Evolutionary conservation across 1,140 invertebrate species (phyloP), one percentile per base, ranked within the genome.

Genomic region (Achatina immaculata): DNA sequence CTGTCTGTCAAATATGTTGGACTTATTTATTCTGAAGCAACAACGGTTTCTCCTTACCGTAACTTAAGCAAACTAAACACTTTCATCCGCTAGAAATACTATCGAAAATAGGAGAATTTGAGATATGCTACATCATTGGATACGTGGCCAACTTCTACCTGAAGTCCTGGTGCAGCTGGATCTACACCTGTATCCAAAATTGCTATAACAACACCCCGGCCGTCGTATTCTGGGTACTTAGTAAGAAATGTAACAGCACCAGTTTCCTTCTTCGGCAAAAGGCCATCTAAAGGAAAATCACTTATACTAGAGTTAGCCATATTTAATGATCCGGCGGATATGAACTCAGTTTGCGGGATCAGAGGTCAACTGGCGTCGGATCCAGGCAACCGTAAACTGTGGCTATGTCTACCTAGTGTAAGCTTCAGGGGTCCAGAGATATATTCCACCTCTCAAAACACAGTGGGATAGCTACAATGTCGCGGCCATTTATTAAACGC

Each of bases 181-280:
- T 99, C 98, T 79, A 99, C 95, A 28, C 98, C 98, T 43, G 97
- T 98, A 92, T 99, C 98, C 82, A 99, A 95, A 89, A 99, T 96
- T 58, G 97, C 98, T 89, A 99, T 98, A 84, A 95, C 92, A 45
- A 96, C 94, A 88, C 95, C 95, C 89, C 96, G 93, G 14, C 98
- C 98, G 94, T 99, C 97, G 91, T 96, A 98, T 81, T 95, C 93
- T 0, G 97, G 97, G 93, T 98, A 95, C 92, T 98, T 98, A 83
- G 93, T 94, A 36, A 99, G 88, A 92, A 99, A 99, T 78, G 94
- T 94, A 42, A 94, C 93, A 36, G 97, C 95, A 76, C 96, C 96
- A 72, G 97, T 99, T 92, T 99, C 97, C 92, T 96, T 95, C 93
- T 99, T 99, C n/a, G 97, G 97, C 85, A 98, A 86, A 86, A 90